Percentiles rank a stretch among this genome's conserved stretches.
phyloP scores from a whole-genome alignment of 2,888 invertebrate species.

The Tenodera sinensis region DNA sequence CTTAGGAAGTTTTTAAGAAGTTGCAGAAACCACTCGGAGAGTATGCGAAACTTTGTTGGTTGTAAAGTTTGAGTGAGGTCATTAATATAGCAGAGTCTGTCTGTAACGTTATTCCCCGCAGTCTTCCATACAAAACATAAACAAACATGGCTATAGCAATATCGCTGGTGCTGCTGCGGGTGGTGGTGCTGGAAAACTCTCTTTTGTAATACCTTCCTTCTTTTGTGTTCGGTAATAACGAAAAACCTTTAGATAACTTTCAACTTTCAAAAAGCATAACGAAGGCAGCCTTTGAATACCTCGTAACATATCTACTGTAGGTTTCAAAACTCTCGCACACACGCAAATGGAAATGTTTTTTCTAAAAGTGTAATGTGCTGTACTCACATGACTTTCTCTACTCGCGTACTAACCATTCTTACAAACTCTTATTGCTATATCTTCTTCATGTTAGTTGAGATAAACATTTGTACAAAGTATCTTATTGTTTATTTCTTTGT shows the following conservation, averaged over 20 bases:
- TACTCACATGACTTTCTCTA: too few species aligned
- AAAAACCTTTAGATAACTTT: background rate
- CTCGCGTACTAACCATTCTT: too few species aligned
- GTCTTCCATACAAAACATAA: background rate
- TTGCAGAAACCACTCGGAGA: background rate
- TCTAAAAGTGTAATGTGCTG: too few species aligned
- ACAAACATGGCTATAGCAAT: background rate
- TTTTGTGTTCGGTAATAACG: background rate
- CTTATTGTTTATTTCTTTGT: too few species aligned
- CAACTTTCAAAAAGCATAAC: background rate
- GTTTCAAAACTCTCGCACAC: too few species aligned
- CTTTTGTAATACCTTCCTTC: background rate
- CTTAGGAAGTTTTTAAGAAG: background rate
- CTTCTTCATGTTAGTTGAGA: too few species aligned
- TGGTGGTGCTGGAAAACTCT: background rate
- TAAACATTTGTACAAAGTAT: too few species aligned
- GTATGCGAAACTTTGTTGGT: background rate
- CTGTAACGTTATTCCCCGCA: background rate
- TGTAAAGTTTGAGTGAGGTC: background rate
- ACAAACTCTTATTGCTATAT: too few species aligned
- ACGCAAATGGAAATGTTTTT: too few species aligned
- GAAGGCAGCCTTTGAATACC: too few species aligned
- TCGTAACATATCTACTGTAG: too few species aligned
- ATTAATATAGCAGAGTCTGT: background rate
- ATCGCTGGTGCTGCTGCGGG: too few species aligned